A percentile compares a stretch with the other conserved stretches of the same genome.
phyloP scores from a whole-genome alignment of 2,113 vertebrate genomes.

The Hypanus sabinus region DNA sequence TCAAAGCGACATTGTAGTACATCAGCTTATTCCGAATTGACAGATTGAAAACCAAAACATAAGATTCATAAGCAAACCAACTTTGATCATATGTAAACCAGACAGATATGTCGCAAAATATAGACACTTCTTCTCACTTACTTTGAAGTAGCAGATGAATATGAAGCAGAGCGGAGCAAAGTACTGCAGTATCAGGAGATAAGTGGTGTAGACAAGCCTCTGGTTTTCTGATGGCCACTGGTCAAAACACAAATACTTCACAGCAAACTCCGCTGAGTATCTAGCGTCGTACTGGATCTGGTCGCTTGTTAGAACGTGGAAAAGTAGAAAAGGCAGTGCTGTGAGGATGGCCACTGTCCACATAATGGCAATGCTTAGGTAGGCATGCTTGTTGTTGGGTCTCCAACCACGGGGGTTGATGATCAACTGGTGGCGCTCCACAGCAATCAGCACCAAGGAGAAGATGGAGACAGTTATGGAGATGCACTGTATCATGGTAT shows the following conservation, averaged over 20 bases:
- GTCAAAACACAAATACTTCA: conserved; percentile 75
- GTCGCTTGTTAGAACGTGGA: conserved; percentile 66
- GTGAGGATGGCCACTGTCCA: conserved; percentile 68
- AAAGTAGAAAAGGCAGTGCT: conserved; percentile 71
- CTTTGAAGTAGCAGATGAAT: conserved; percentile 83
- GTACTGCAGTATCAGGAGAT: conserved; percentile 73
- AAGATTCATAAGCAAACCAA: not conserved
- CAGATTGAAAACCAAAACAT: not conserved
- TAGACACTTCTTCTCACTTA: conserved; percentile 50
- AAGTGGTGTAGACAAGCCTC: conserved; percentile 68
- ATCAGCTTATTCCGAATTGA: not conserved
- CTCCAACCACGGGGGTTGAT: conserved; percentile 77
- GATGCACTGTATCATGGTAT: conserved; percentile 72
- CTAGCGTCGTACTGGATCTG: conserved; percentile 65
- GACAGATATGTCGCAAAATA: conserved; percentile 38
- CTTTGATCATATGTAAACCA: not conserved
- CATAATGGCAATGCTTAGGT: conserved; percentile 66
- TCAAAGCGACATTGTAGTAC: not conserved
- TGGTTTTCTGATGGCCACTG: conserved; percentile 67
- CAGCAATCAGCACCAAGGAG: conserved; percentile 74
- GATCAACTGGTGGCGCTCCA: conserved; percentile 77
- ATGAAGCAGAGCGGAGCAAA: conserved; percentile 75
- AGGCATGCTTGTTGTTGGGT: conserved; percentile 71
- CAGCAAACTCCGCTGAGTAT: conserved; percentile 61
- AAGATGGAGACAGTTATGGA: conserved; percentile 77